A percentile compares a stretch with the other conserved stretches of the same genome.
Conservation (phyloP, 2,113 vertebrate species). For the Poecilia latipinna region DNA sequence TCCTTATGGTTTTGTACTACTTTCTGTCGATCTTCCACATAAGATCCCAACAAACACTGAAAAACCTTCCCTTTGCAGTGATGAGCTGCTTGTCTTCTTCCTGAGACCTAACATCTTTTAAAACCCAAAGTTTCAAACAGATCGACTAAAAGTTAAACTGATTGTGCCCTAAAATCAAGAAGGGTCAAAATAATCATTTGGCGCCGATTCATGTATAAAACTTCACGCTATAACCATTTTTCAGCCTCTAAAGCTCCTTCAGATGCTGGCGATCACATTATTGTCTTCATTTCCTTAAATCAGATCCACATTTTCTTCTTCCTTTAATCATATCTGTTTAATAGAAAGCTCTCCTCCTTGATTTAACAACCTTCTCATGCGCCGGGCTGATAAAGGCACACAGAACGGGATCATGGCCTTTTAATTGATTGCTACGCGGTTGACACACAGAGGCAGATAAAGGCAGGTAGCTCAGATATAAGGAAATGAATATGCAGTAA, state of each 20-base stretch:
- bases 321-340: conserved; percentile 10
- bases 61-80: neutral
- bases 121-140: neutral
- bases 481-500: neutral
- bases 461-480: neutral
- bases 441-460: neutral
- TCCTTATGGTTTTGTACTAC: no score
- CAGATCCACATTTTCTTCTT: neutral
- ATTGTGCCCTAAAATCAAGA: neutral
- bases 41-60: neutral
- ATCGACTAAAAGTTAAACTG: neutral
- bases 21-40: no score
- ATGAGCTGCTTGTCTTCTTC: neutral
- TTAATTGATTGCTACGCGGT: neutral
- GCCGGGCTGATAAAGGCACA: conserved; percentile 3
- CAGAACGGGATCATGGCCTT: neutral
- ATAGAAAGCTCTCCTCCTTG: conserved; percentile 8
- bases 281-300: conserved; percentile 1
- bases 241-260: neutral
- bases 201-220: neutral
- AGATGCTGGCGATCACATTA: neutral
- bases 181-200: neutral
- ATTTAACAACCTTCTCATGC: conserved; percentile 6
- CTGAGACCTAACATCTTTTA: neutral
- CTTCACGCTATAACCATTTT: neutral